Evolutionary conservation across 2,797 vertebrate species (phyloP), one percentile per base, ranked within the genome.

Genomic region (Chaetodon trifasciatus): DNA sequence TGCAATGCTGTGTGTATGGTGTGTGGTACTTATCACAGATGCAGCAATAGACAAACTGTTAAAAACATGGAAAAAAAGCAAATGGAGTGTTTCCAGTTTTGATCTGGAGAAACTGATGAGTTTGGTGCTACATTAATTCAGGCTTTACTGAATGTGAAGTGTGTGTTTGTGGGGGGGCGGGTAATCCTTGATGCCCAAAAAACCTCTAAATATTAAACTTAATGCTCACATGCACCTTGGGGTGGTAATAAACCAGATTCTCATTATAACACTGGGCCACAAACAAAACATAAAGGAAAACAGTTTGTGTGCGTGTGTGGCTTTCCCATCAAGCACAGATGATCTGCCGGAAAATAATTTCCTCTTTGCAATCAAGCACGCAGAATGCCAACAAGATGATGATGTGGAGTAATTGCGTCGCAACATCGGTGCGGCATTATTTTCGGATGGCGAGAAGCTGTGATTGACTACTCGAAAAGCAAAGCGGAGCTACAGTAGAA

Each of bases 271-370:
- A 28, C 56, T 19, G 63, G 60, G 55, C 63, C 56, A 44, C 39
- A 39, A 61, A 42, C 23, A 9, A 63, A 62, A 42, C 21, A 16
- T 7, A 56, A 64, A 17, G 21, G 23, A n/a, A 56, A 78, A 49
- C 39, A 10, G 0, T 50, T 78, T 76, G 53, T 61, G 28, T 76
- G 57, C 42, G 60, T 9, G 32, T 70, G 39, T 70, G 32, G 12
- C 21, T 62, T 69, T n/a, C 32, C 50, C 39, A 49, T 69, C 46
- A 70, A 62, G 63, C 60, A 53, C 42, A 70, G 57, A 82, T 88
- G 47, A 74, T 86, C 77, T 66, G 69, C 78, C 73, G 58, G 68
- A 62, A 88, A 84, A 82, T 81, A 15, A 84, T 81, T 87, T 89
- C 70, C 70, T 70, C 58, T 35, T 49, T 66, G 80, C 76, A 88